These are phyloP conservation scores for Nomada flava DNA, from an alignment of 2,888 invertebrate species.

Conservation along the genomic window DNA sequence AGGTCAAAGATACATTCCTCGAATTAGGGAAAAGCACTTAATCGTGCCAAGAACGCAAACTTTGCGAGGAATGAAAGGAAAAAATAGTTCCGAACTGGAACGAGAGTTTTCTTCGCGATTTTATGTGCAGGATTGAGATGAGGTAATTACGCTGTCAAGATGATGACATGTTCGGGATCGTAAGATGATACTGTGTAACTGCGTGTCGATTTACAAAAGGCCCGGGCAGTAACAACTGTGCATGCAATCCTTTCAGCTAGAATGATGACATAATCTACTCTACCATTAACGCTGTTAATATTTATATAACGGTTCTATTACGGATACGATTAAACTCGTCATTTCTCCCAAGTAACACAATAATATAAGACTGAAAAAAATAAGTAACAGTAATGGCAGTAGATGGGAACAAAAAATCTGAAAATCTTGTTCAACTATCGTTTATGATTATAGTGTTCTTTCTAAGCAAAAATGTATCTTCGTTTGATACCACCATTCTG, in stretches of 20 bases:
- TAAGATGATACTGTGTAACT: conserved; percentile 3
- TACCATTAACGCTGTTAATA: background rate
- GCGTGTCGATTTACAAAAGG: background rate
- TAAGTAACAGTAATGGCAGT: too few relatives aligned
- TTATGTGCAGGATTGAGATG: background rate
- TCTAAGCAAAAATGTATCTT: too few relatives aligned
- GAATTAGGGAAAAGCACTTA: background rate
- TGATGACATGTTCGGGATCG: conserved; percentile 7
- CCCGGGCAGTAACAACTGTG: background rate
- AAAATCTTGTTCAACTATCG: too few relatives aligned
- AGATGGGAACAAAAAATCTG: too few relatives aligned
- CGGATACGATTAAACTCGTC: background rate
- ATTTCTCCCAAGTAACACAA: too few relatives aligned
- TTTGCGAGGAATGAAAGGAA: background rate
- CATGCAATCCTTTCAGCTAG: conserved; percentile 6
- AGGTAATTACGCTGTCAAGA: conserved; percentile 9
- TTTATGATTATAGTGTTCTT: too few relatives aligned
- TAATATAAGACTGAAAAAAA: too few relatives aligned
- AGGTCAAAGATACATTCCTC: background rate
- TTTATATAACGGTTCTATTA: background rate
- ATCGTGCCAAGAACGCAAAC: too few relatives aligned
- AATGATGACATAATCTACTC: background rate
- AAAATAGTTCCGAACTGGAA: background rate
- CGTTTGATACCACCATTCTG: too few relatives aligned
- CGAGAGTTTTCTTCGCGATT: background rate